Conservation (phyloP, 2,797 vertebrate genomes). For the Nothura maculosa region DNA sequence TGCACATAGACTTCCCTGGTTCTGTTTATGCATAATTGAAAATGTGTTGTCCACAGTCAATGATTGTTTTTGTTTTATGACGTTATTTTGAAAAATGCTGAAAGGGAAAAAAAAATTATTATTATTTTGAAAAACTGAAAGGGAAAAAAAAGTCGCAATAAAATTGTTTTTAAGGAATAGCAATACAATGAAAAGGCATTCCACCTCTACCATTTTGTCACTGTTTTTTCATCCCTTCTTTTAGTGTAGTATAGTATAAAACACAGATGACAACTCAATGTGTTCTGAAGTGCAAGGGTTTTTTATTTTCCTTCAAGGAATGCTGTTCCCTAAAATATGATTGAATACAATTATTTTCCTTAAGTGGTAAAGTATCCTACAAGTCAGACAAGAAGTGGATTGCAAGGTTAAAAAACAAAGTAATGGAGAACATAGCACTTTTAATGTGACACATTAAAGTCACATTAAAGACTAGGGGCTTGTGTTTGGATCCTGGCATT, state of each 20-base stretch:
- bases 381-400: neutral
- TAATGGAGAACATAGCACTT: neutral
- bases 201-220: neutral
- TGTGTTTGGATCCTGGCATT: neutral
- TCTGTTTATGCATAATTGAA: neutral
- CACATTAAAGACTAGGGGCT: neutral
- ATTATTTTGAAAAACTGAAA: neutral
- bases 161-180: neutral
- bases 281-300: neutral
- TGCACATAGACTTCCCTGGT: neutral
- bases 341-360: neutral
- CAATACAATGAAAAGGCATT: conserved; percentile 40
- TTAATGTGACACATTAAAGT: neutral
- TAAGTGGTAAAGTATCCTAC: neutral
- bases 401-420: neutral
- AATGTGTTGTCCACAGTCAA: neutral
- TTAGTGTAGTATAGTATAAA: neutral
- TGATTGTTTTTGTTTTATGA: neutral
- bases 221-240: neutral
- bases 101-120: too few species aligned
- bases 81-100: neutral
- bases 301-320: neutral
- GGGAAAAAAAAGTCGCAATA: neutral
- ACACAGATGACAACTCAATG: neutral
- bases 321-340: neutral